Base-by-base conservation (phyloP, 2,888 invertebrate genomes). In the Chaetogeoica ovagalla region DNA sequence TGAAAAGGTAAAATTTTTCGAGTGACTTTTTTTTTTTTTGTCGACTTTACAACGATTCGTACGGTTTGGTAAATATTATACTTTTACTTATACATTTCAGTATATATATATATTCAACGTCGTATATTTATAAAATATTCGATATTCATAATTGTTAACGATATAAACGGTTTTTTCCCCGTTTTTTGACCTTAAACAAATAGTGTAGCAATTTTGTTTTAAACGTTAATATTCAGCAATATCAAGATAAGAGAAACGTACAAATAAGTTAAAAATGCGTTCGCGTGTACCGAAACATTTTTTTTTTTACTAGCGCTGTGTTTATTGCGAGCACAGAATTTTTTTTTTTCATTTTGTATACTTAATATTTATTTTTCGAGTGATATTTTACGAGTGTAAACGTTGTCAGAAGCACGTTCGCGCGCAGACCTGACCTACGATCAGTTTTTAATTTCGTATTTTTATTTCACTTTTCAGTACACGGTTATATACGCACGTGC, bases 381-480 rank as follows among this genome's bases (percentile, higher is more conserved):
- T 65, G 65, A 65, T 65, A 39, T 63, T 75, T 75, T 75, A 75
- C 43, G 75, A 75, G 75, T 39, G 63, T 43, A 37, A 66, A 8
- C 23, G 11, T 30, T 37, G 48, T 59, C 68, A 39, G 30, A 21
- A 60, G 76, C 76, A 76, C 76, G 76, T 76, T 76, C 23, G 5
- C 59, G 5, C 59, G 37, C 57, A 48, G 76, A 59, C 59, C 57
- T 76, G 76, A 73, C 73, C 73, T 73, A 73, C 62, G 73, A 73
- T 62, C 73, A 62, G 62, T 73, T 73, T 73, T 73, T 73, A 73
- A 73, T 63, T 73, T 73, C 30, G 19, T 62, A 62, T 48, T 62
- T 17, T 71, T 71, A 59, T 71, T 57, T 21, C 17, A 30, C 21
- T 73, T 30, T 73, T 48, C 30, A 4, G 48, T n/a, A 63, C 23